phyloP scores from a whole-genome alignment of 1,140 invertebrate genomes.

The Drosophila ambigua region DNA sequence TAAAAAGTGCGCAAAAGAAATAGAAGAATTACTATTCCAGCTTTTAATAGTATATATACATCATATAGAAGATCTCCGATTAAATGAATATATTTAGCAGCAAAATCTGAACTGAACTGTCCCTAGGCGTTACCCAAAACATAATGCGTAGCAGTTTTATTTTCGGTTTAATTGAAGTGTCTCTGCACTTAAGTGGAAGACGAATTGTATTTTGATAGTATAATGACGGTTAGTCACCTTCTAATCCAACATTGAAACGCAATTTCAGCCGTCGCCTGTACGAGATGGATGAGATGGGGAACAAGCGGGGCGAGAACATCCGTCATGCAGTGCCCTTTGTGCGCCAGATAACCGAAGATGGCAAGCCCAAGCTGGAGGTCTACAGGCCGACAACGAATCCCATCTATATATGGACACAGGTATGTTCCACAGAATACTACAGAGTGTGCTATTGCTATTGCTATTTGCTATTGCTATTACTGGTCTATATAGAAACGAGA shows the following conservation, averaged over 20 bases:
- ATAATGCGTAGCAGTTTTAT: too few species aligned
- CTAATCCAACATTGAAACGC: slow-evolving; percentile 27
- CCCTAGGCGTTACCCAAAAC: too few species aligned
- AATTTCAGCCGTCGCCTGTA: slow-evolving; percentile 81
- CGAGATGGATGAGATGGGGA: slow-evolving; percentile 86
- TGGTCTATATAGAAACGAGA: background rate
- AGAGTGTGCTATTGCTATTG: background rate
- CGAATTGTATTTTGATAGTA: too few species aligned
- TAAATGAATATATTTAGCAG: too few species aligned
- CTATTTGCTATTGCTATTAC: too few species aligned
- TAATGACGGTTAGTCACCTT: slow-evolving; percentile 26
- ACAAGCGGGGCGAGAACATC: slow-evolving; percentile 85
- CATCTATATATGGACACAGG: slow-evolving; percentile 86
- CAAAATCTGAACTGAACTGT: too few species aligned
- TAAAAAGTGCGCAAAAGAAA: too few species aligned
- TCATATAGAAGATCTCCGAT: too few species aligned
- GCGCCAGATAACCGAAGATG: slow-evolving; percentile 84
- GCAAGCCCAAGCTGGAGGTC: slow-evolving; percentile 83
- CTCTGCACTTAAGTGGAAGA: too few species aligned
- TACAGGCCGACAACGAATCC: slow-evolving; percentile 85
- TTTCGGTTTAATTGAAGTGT: too few species aligned
- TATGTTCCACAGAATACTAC: slow-evolving; percentile 56
- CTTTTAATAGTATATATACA: too few species aligned
- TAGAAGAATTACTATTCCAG: too few species aligned
- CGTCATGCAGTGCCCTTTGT: slow-evolving; percentile 86